phyloP scores from a whole-genome alignment of 2,888 invertebrate species.

The Hedya salicella region DNA sequence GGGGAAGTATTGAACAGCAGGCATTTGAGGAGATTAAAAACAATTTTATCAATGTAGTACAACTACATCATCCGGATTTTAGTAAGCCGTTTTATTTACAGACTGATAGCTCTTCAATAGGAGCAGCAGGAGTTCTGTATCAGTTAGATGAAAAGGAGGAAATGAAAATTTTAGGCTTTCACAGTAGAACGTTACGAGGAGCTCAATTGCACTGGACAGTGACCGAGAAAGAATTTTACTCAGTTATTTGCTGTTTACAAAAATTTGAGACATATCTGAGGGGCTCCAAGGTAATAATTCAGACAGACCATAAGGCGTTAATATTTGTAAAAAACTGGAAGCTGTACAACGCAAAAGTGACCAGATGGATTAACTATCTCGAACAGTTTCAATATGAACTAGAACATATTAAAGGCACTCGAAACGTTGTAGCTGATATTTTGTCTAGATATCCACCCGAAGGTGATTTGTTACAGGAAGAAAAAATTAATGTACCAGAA shows the following conservation, averaged over 20 bases:
- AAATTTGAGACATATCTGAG: constrained; percentile 51
- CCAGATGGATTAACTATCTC: constrained; percentile 47
- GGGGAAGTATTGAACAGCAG: constrained; percentile 39
- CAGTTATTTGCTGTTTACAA: constrained; percentile 46
- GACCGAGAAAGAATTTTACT: constrained; percentile 50
- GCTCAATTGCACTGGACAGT: constrained; percentile 48
- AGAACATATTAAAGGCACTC: constrained; percentile 44
- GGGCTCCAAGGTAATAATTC: constrained; percentile 46
- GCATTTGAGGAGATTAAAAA: constrained; percentile 47
- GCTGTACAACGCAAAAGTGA: constrained; percentile 47
- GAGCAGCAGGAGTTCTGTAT: constrained; percentile 47
- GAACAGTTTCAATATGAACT: constrained; percentile 49
- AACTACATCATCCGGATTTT: constrained; percentile 44
- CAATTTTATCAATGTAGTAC: constrained; percentile 42
- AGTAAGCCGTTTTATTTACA: constrained; percentile 46
- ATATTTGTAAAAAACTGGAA: constrained; percentile 48
- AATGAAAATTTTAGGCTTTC: constrained; percentile 34
- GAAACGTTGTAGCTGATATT: constrained; percentile 43
- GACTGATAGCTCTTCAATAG: constrained; percentile 48
- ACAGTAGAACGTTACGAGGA: constrained; percentile 46
- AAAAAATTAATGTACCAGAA: constrained; percentile 34
- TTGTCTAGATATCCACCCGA: constrained; percentile 45
- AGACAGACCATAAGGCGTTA: constrained; percentile 49
- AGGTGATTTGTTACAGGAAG: constrained; percentile 40
- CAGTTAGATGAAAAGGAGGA: constrained; percentile 44